Conservation (phyloP, 1,140 invertebrate genomes). For the Sitophilus oryzae region DNA sequence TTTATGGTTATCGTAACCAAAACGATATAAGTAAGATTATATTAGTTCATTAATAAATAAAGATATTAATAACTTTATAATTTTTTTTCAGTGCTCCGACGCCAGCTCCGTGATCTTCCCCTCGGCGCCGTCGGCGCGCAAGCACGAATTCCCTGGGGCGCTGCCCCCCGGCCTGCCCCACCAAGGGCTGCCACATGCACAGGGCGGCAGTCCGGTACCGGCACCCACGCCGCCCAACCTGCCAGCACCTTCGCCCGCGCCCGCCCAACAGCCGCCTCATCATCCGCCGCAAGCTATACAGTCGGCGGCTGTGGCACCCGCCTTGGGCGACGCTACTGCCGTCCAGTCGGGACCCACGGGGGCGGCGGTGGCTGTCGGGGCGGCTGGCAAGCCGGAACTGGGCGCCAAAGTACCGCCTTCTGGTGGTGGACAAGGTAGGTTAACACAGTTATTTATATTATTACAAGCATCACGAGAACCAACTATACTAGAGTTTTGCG, state of each 20-base stretch:
- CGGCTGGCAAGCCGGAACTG: conserved; percentile 19
- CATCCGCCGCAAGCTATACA: conserved; percentile 36
- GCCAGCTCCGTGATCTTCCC: conserved; percentile 70
- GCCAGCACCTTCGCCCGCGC: conserved; percentile 50
- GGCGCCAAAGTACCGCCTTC: conserved; percentile 17
- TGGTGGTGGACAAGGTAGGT: conserved; percentile 17
- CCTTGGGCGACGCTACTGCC: conserved; percentile 22
- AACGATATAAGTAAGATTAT: not conserved
- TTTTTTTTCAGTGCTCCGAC: conserved; percentile 52
- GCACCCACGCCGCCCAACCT: conserved; percentile 43
- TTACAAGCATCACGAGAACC: too few relatives aligned
- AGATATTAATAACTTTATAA: not conserved
- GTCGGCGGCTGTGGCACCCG: conserved; percentile 29
- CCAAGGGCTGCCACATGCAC: conserved; percentile 36
- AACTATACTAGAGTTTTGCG: too few relatives aligned
- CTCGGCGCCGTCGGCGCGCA: conserved; percentile 53
- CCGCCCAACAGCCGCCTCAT: conserved; percentile 45
- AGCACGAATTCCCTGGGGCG: conserved; percentile 52
- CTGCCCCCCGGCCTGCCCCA: conserved; percentile 42
- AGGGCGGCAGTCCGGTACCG: conserved; percentile 39
- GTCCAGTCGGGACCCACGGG: conserved; percentile 17
- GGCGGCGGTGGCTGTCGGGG: conserved; percentile 22
- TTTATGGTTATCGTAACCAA: too few relatives aligned
- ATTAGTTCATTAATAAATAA: not conserved
- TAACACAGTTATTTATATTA: too few relatives aligned